A percentile compares a stretch with the other conserved stretches of the same genome.
Evolutionary conservation across 2,113 vertebrate species (phyloP).

Genomic region (Egretta garzetta): DNA sequence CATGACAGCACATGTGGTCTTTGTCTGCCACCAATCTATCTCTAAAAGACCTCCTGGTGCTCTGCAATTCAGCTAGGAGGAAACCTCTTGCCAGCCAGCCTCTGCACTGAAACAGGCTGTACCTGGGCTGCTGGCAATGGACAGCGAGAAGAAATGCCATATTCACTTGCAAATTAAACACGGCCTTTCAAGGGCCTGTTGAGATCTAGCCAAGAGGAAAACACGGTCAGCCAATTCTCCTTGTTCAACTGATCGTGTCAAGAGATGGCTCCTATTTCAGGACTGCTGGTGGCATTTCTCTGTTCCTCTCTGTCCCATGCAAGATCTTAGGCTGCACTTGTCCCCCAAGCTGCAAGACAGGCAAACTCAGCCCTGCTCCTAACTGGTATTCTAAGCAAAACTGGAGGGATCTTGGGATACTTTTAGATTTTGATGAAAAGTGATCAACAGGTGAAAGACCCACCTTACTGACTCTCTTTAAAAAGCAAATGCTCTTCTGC

Average conservation of each 20-base stretch:
- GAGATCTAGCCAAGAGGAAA: background rate
- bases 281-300: background rate
- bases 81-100: background rate
- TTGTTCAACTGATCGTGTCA: background rate
- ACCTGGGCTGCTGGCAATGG: background rate
- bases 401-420: background rate
- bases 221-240: background rate
- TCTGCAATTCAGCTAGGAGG: background rate
- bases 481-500: background rate
- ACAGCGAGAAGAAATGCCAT: background rate
- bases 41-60: background rate
- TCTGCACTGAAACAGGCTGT: background rate
- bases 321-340: background rate
- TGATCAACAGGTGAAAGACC: background rate
- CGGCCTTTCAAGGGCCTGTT: fast-evolving
- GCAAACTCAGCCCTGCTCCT: background rate
- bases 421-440: background rate
- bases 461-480: background rate
- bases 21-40: background rate
- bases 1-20: background rate
- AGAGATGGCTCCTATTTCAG: background rate
- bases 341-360: background rate
- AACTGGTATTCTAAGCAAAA: background rate
- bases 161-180: background rate
- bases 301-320: background rate